Conservation (phyloP, 2,113 vertebrate species). For the Zapornia atra region DNA sequence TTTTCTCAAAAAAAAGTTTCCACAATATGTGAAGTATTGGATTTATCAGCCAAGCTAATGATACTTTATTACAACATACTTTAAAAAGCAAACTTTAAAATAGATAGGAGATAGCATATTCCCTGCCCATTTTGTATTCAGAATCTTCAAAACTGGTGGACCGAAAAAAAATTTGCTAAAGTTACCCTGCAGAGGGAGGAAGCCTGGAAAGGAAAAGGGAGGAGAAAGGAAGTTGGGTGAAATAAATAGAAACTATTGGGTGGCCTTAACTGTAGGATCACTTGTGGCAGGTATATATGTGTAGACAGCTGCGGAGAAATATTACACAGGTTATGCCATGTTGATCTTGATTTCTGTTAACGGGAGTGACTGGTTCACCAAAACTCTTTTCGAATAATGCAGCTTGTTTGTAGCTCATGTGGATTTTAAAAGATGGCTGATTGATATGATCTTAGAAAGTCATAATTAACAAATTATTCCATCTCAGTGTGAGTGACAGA, state of each 20-base stretch:
- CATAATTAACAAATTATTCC: conserved; percentile 33
- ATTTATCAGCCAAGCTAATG: not conserved
- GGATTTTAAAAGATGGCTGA: not conserved
- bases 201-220: not conserved
- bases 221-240: not conserved
- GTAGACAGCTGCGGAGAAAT: not conserved
- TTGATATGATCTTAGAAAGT: conserved; percentile 29
- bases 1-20: not conserved
- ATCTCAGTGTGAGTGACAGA: conserved; percentile 15
- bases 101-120: not conserved
- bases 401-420: not conserved
- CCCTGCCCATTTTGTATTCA: not conserved
- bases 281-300: not conserved
- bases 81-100: not conserved
- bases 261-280: not conserved
- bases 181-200: not conserved
- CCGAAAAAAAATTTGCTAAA: not conserved
- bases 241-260: not conserved
- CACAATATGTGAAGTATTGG: not conserved
- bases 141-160: not conserved
- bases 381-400: not conserved
- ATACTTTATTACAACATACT: not conserved
- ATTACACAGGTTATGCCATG: not conserved
- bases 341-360: not conserved
- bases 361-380: not conserved